phyloP scores from a whole-genome alignment of 2,888 invertebrate species.

The Polia nebulosa region DNA sequence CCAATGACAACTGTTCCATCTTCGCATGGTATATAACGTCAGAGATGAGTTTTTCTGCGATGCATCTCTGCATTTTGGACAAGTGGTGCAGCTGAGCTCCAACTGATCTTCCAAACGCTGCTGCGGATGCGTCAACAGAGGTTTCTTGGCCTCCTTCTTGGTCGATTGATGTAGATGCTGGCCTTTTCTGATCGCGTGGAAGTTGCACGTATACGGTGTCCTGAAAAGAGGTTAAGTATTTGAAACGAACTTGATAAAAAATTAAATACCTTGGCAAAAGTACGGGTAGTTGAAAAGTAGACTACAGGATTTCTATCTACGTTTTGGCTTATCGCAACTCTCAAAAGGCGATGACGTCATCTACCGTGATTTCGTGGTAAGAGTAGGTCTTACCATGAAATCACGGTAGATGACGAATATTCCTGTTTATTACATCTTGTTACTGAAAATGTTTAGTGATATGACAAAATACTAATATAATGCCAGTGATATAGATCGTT shows the following conservation, averaged over 20 bases:
- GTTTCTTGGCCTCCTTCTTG: background rate
- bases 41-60: conserved; percentile 60
- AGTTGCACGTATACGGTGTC: conserved; percentile 20
- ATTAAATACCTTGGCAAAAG: background rate
- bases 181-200: conserved; percentile 10
- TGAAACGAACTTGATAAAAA: background rate
- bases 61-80: conserved; percentile 52
- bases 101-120: conserved; percentile 43
- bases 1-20: conserved; percentile 39
- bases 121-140: conserved; percentile 37
- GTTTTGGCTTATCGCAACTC: background rate
- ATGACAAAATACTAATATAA: too few relatives aligned
- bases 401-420: too few relatives aligned
- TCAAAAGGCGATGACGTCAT: background rate
- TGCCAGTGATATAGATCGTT: too few relatives aligned
- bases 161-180: conserved; percentile 3
- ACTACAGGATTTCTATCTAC: background rate
- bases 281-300: background rate
- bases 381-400: too few relatives aligned
- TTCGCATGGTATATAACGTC: conserved; percentile 58
- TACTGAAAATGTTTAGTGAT: too few relatives aligned
- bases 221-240: conserved; percentile 25
- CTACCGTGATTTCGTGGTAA: too few relatives aligned
- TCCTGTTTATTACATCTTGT: too few relatives aligned
- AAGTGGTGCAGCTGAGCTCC: conserved; percentile 48